phyloP scores from a whole-genome alignment of 2,113 vertebrate species.

The Pachyramphus minor region DNA sequence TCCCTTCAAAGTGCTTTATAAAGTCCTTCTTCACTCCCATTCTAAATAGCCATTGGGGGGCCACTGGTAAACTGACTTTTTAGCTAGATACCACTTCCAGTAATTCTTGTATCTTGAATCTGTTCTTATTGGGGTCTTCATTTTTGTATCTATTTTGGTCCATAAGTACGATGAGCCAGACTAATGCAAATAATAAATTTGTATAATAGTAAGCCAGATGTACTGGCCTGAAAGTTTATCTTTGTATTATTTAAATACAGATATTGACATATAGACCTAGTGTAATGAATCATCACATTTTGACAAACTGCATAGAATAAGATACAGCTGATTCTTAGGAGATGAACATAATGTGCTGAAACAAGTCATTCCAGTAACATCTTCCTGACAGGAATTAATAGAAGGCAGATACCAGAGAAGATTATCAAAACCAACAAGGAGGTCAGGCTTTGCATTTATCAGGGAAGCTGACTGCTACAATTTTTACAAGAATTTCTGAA shows the following conservation, averaged over 20 bases:
- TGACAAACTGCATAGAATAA: constrained; percentile 16
- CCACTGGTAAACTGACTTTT: not conserved
- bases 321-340: not conserved
- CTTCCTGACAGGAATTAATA: not conserved
- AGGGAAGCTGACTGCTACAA: not conserved
- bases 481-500: not conserved
- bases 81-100: not conserved
- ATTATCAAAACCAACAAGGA: not conserved
- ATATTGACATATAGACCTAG: constrained; percentile 8
- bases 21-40: not conserved
- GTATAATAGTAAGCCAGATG: not conserved
- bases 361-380: not conserved
- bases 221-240: not conserved
- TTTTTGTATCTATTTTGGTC: not conserved
- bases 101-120: not conserved
- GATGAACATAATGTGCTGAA: not conserved
- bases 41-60: not conserved
- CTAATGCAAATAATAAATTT: not conserved
- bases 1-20: not conserved
- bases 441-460: not conserved
- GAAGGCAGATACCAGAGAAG: not conserved
- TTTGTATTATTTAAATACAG: constrained; percentile 1
- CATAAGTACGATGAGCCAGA: not conserved
- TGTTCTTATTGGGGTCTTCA: not conserved
- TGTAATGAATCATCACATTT: constrained; percentile 16